A percentile compares a stretch with the other conserved stretches of the same genome.
Evolutionary conservation across 2,113 vertebrate genomes (phyloP).

Genomic region (Rousettus leschenaultii): DNA sequence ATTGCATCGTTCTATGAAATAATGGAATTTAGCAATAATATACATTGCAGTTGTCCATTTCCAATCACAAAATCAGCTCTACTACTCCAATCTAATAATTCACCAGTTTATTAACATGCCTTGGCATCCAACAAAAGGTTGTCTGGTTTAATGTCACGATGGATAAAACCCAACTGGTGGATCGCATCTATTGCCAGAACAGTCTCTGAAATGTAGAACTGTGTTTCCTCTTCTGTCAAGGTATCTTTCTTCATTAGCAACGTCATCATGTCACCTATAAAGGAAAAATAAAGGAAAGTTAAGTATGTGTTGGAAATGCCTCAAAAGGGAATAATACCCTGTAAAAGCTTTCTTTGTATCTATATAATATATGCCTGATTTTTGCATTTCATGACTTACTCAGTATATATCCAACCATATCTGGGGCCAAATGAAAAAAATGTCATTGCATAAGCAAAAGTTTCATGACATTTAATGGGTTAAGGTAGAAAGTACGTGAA

Average conservation of each 20-base stretch:
- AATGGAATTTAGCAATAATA: background rate
- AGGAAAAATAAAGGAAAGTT: background rate
- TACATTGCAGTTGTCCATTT: background rate
- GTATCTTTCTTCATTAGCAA: slow-evolving; percentile 99
- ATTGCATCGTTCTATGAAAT: background rate
- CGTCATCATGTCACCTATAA: slow-evolving; percentile 98
- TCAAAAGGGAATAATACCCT: background rate
- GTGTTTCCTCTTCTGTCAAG: slow-evolving; percentile 95
- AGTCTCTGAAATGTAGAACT: slow-evolving; percentile 99
- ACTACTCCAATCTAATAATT: background rate
- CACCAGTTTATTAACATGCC: slow-evolving; percentile 78
- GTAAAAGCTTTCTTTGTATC: background rate
- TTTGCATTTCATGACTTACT: background rate
- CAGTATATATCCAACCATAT: background rate
- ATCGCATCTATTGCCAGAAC: slow-evolving; percentile 98
- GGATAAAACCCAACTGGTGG: slow-evolving; percentile 98
- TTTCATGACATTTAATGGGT: background rate
- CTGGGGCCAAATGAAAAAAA: background rate
- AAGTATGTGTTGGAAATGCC: background rate
- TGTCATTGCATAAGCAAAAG: background rate
- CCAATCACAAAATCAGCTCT: background rate
- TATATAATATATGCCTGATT: background rate
- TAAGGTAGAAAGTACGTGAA: background rate
- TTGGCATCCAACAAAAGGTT: slow-evolving; percentile 96
- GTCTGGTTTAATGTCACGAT: slow-evolving; percentile 98